Conservation (phyloP, 2,888 invertebrate species). For the Callyntrura guangdongensis region DNA sequence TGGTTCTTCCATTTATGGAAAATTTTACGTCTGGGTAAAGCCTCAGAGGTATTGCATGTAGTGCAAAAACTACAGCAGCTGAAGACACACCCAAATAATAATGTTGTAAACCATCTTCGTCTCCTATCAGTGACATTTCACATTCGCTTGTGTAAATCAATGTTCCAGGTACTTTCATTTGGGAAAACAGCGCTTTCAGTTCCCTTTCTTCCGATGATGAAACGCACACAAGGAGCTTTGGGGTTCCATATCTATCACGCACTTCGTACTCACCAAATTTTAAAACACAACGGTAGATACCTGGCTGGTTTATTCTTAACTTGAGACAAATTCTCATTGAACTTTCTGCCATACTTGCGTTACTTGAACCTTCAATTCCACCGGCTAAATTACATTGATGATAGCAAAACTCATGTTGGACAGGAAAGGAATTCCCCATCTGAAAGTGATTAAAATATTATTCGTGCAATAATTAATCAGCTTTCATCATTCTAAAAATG, state of each 20-base stretch:
- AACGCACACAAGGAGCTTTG: constrained; percentile 47
- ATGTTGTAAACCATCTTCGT: constrained; percentile 23
- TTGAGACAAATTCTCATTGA: constrained; percentile 22
- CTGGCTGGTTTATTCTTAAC: constrained; percentile 36
- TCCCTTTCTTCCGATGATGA: constrained; percentile 25
- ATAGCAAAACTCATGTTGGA: constrained; percentile 47
- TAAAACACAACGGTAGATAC: constrained; percentile 48
- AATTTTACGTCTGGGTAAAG: constrained; percentile 38
- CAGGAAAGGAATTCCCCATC: constrained; percentile 20
- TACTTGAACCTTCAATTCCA: neutral
- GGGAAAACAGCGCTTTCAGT: neutral
- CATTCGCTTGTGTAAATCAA: constrained; percentile 39
- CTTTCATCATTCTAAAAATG: no score
- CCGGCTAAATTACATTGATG: neutral
- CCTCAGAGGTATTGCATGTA: neutral
- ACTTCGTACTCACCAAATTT: constrained; percentile 37
- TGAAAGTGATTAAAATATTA: neutral
- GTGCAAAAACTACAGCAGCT: neutral
- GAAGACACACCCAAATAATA: constrained; percentile 28
- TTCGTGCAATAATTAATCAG: no score
- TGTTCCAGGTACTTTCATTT: constrained; percentile 28
- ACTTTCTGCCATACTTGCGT: neutral
- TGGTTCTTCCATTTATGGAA: constrained; percentile 48
- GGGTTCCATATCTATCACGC: neutral
- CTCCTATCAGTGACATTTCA: neutral